These are phyloP conservation scores for Ectobius pallidus DNA, from an alignment of 2,888 invertebrate genomes.

Conservation along the genomic window DNA sequence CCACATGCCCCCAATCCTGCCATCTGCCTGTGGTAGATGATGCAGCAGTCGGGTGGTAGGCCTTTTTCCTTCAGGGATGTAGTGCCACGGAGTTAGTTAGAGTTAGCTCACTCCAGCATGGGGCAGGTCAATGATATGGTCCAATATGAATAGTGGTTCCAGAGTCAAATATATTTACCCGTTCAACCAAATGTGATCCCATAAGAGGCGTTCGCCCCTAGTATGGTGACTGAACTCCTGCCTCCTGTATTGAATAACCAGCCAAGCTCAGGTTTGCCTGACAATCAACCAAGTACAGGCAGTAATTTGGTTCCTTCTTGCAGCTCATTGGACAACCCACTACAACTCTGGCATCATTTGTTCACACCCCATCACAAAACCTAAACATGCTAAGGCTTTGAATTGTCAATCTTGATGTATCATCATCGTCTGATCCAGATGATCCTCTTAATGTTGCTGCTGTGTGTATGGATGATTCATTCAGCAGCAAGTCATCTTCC, in stretches of 20 bases:
- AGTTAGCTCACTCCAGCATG: no score
- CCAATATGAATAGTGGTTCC: constrained; percentile 12
- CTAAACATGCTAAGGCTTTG: not conserved
- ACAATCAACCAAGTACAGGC: constrained; percentile 4
- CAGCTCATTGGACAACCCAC: constrained; percentile 16
- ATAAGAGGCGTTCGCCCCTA: constrained; percentile 7
- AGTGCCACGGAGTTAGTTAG: no score
- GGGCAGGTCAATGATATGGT: constrained; percentile 6
- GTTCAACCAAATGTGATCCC: not conserved
- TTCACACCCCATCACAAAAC: constrained; percentile 6
- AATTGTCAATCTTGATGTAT: not conserved
- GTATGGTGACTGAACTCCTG: not conserved
- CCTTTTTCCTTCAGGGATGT: no score
- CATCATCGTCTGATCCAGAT: constrained; percentile 6
- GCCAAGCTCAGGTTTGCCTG: not conserved
- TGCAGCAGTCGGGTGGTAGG: no score
- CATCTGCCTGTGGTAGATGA: no score
- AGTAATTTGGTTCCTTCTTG: constrained; percentile 18
- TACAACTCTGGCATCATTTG: constrained; percentile 3
- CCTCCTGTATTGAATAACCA: constrained; percentile 1
- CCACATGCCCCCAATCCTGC: no score
- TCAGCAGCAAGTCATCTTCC: constrained; percentile 7
- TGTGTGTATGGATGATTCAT: constrained; percentile 21
- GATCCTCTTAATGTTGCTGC: constrained; percentile 3
- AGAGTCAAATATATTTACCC: not conserved